Conservation (phyloP, 2,797 vertebrate genomes). For the Garrulus glandarius region DNA sequence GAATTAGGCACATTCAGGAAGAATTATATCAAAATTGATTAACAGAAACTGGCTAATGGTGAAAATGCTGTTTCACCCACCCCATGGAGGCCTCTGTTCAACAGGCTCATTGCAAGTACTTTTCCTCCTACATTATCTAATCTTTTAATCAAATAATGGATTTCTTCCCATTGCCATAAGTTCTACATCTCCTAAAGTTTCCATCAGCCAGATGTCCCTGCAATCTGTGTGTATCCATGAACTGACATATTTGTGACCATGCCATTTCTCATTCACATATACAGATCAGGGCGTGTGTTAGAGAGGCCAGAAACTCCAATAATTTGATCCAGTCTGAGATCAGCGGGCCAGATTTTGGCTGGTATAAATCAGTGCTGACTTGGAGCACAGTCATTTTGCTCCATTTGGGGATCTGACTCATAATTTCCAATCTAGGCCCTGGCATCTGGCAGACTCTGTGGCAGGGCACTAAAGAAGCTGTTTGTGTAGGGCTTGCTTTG, state of each 20-base stretch:
- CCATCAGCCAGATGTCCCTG: slow-evolving; percentile 66
- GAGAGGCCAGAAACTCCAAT: neutral
- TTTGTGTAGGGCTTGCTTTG: neutral
- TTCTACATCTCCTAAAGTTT: slow-evolving; percentile 39
- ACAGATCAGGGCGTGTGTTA: neutral
- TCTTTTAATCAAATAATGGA: slow-evolving; percentile 63
- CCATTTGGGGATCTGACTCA: slow-evolving; percentile 12
- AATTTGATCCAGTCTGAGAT: slow-evolving; percentile 27
- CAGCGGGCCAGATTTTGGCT: neutral
- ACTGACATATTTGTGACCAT: slow-evolving; percentile 26
- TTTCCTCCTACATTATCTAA: slow-evolving; percentile 57
- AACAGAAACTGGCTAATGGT: slow-evolving; percentile 52
- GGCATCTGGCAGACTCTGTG: slow-evolving; percentile 31
- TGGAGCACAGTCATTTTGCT: slow-evolving; percentile 17
- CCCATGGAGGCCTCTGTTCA: slow-evolving; percentile 11
- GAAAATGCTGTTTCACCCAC: neutral
- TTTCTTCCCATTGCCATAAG: slow-evolving; percentile 30
- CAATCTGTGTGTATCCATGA: slow-evolving; percentile 68
- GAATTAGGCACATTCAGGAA: slow-evolving; percentile 32
- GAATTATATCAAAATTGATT: slow-evolving; percentile 64
- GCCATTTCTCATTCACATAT: neutral
- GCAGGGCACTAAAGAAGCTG: neutral
- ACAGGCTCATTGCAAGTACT: slow-evolving; percentile 24
- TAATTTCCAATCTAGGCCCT: slow-evolving; percentile 17
- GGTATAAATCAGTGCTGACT: slow-evolving; percentile 34